A percentile compares a stretch with the other conserved stretches of the same genome.
Evolutionary conservation across 2,888 invertebrate genomes (phyloP).

Genomic region (Xylota sylvarum): DNA sequence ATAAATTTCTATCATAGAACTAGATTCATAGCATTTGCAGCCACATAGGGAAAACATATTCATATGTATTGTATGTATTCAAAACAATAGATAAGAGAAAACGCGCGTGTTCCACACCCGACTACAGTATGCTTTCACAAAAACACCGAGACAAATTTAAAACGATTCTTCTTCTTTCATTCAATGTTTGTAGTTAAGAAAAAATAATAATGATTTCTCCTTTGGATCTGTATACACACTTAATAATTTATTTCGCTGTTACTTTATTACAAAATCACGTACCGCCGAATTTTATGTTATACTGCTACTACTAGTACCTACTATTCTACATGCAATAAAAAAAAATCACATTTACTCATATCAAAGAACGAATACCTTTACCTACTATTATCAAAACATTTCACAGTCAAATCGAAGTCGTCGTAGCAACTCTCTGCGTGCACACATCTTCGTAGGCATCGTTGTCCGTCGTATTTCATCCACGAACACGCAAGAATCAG

Average conservation of each 20-base stretch:
- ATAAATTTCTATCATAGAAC: no score
- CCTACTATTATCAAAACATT: constrained; percentile 79
- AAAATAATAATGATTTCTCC: constrained; percentile 42
- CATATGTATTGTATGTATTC: no score
- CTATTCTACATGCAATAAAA: constrained; percentile 76
- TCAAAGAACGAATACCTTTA: constrained; percentile 78
- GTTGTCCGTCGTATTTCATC: constrained; percentile 48
- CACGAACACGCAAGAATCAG: constrained; percentile 38
- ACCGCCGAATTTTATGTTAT: constrained; percentile 77
- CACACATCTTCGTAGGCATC: constrained; percentile 75
- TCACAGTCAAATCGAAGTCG: constrained; percentile 79
- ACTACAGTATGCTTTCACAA: constrained; percentile 50
- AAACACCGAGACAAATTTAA: constrained; percentile 57
- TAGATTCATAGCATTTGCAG: no score
- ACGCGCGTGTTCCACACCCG: constrained; percentile 30
- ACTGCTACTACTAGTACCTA: constrained; percentile 77
- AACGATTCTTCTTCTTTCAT: constrained; percentile 57
- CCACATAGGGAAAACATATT: no score
- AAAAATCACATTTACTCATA: constrained; percentile 76
- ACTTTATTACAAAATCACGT: constrained; percentile 70
- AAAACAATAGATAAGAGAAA: background rate
- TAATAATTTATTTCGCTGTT: constrained; percentile 75
- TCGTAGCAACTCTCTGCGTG: constrained; percentile 76
- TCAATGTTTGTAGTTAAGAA: constrained; percentile 65
- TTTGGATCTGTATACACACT: constrained; percentile 62